Base-by-base conservation (phyloP, 2,888 invertebrate species). In the Spilosoma lubricipeda region DNA sequence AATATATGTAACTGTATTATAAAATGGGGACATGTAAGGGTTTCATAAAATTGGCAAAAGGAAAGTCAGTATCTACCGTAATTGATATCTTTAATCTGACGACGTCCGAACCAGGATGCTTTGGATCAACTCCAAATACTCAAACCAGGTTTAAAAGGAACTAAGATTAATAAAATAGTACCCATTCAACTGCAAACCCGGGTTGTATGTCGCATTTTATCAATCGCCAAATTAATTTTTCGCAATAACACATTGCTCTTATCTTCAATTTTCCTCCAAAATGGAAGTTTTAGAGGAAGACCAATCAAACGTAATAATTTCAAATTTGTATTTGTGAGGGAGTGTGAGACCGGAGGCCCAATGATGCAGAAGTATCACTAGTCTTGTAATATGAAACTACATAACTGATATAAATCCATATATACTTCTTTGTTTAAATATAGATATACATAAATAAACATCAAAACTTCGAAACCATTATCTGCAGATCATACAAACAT, bases 61-160 rank as follows among this genome's bases (percentile, higher is more conserved):
- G 42, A 39, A 39, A 27, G n/a, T 67, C 15, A 70, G n/a, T 45
- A 42, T 59, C 23, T 15, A 39, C 23, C 13, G 9, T 67, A 56
- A 59, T 3, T n/a, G 33, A 23, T 27, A 11, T 30, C 63, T 63
- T 27, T 45, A 72, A 67, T 42, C 63, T 45, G 52, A 30, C 20
- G n/a, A 11, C 42, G 45, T 63, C 59, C 67, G n/a, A 39, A 30
- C 3, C 33, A 11, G 48, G 11, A 1, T 52, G 33, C 27, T 45
- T 72, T 72, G 67, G 67, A 36, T 1, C 27, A 20, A 13, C 59
- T 67, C 72, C 72, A 72, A 72, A 23, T 36, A 15, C 23, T 67
- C n/a, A 27, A 30, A 52, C 2, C 18, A 69, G 23, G n/a, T 11
- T 36, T 63, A 36, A 9, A 8, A 67, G 8, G 42, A n/a, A 13